A percentile compares a stretch with the other conserved stretches of the same genome.
Conservation (phyloP, 2,888 invertebrate species). For the Empis stercorea region DNA sequence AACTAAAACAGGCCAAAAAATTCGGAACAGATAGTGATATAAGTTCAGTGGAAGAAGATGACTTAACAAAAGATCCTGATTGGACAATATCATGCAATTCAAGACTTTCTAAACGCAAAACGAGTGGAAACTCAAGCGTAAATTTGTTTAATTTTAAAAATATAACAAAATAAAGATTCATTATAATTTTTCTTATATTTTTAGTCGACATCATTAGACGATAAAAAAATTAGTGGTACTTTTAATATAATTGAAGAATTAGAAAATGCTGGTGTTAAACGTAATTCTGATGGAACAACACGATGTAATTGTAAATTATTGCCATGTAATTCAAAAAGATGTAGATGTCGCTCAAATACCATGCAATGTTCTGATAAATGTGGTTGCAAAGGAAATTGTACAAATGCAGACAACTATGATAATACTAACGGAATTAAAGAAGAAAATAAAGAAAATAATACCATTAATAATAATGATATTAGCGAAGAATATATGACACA, state of each 20-base stretch:
- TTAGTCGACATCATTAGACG: neutral
- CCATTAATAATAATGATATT: neutral
- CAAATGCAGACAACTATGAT: constrained; percentile 15
- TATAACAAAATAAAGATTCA: neutral
- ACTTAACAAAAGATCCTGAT: constrained; percentile 47
- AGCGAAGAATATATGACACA: neutral
- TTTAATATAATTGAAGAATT: too few relatives aligned
- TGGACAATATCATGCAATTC: constrained; percentile 36
- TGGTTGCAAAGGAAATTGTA: constrained; percentile 42
- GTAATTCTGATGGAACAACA: constrained; percentile 43
- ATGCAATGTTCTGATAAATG: constrained; percentile 39
- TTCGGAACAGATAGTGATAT: neutral
- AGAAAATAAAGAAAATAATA: constrained; percentile 2
- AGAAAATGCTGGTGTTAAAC: constrained; percentile 31
- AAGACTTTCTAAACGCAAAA: constrained; percentile 36
- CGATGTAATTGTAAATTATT: constrained; percentile 48
- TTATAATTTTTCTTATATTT: neutral
- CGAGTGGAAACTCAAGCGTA: neutral
- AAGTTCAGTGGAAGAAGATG: constrained; percentile 14
- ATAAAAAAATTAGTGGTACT: neutral
- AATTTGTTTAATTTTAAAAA: neutral
- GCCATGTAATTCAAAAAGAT: constrained; percentile 43
- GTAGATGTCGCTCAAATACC: constrained; percentile 45
- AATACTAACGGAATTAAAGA: neutral
- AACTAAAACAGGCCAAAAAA: neutral